Evolutionary conservation across 2,797 vertebrate genomes (phyloP), one percentile per base, ranked within the genome.

Genomic region (Bradypus variegatus): DNA sequence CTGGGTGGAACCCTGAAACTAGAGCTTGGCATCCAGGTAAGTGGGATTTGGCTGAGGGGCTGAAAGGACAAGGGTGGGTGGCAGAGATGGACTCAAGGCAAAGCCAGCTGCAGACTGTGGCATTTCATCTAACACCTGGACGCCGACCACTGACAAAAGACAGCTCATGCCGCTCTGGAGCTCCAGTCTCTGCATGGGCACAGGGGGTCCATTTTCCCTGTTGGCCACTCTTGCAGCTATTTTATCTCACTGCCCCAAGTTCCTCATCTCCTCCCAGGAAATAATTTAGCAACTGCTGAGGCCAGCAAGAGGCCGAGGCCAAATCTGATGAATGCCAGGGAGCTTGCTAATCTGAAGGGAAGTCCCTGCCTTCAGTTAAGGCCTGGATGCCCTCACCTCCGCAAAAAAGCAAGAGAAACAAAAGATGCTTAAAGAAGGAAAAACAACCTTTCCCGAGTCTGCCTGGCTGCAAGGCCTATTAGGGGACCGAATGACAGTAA

Each of bases 401-500:
- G 67, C 53, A n/a, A 38, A 78, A 23, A 45, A 78, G 23, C 73
- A 67, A 84, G 77, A 70, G 62, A 83, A 79, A 62, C 83, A 81
- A 45, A 50, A 7, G 18, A 53, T 0, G 5, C 60, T 78, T 12
- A 41, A 60, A 88, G 48, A 53, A 90, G 84, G 84, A 84, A 86
- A 93, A 93, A 82, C 81, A 82, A 67, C 70, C 23, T 65, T 95
- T 94, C 83, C 9, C 9, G n/a, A 93, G 69, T 91, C 41, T 72
- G 67, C 86, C 86, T 93, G 79, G 29, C 75, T 89, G 85, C 89
- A 76, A 62, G 65, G 48, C 36, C 50, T 72, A 78, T 90, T 45
- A 33, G 65, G 72, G 92, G 62, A 53, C 58, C 4, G 50, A n/a
- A 67, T 95, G 90, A 94, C 72, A 94, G 88, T 78, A 36, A 95